phyloP scores from a whole-genome alignment of 2,113 vertebrate genomes.

The Typhlomys cinereus region DNA sequence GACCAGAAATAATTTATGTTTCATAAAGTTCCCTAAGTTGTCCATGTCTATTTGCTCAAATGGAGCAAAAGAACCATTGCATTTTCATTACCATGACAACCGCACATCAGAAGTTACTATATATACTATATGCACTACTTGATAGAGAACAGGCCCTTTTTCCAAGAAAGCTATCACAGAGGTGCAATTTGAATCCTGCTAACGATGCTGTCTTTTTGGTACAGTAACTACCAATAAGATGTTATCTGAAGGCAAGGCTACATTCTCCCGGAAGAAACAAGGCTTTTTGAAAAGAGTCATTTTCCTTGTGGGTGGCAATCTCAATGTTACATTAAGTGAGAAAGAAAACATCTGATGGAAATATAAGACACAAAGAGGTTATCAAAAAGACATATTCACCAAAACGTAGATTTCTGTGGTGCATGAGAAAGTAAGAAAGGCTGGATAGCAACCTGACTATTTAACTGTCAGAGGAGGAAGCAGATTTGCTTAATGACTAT shows the following conservation, averaged over 20 bases:
- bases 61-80: constrained; percentile 51
- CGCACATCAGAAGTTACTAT: background rate
- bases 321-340: constrained; percentile 32
- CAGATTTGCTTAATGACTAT: background rate
- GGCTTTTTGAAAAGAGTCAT: constrained; percentile 10
- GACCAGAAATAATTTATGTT: constrained; percentile 57
- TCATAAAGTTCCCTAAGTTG: constrained; percentile 35
- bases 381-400: background rate
- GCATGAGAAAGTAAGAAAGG: background rate
- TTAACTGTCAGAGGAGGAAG: constrained; percentile 21
- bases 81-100: constrained; percentile 60
- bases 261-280: constrained; percentile 45
- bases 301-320: constrained; percentile 23
- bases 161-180: constrained; percentile 29
- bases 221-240: background rate
- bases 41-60: constrained; percentile 53
- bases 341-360: constrained; percentile 36
- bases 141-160: background rate
- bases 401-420: background rate
- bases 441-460: background rate
- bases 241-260: constrained; percentile 40
- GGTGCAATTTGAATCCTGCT: background rate
- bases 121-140: background rate
- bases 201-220: constrained; percentile 8
- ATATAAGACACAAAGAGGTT: background rate